Evolutionary conservation across 2,797 vertebrate species (phyloP).

Genomic region (Falco rusticolus): DNA sequence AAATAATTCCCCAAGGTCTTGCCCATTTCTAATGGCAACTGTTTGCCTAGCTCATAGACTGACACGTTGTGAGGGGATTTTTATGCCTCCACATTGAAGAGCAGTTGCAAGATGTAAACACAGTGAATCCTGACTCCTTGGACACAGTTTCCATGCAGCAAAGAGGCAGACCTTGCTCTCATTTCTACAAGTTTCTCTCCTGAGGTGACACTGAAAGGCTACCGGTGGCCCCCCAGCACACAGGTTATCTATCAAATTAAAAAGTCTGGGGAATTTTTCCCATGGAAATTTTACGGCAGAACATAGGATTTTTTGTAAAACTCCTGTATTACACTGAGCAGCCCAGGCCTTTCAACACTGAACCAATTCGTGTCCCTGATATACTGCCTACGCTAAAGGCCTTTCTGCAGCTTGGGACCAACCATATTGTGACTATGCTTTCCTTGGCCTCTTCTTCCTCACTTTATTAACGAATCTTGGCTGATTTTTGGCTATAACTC

Average conservation of each 20-base stretch:
- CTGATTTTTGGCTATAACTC: neutral
- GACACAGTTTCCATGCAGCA: neutral
- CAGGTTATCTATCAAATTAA: neutral
- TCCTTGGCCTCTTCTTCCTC: neutral
- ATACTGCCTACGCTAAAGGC: neutral
- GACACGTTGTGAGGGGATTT: neutral
- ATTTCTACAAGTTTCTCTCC: neutral
- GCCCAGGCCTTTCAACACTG: neutral
- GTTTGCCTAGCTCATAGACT: neutral
- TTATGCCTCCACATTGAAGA: neutral
- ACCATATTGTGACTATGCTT: neutral
- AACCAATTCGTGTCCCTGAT: neutral
- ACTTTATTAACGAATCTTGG: neutral
- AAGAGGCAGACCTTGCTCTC: neutral
- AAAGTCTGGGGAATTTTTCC: neutral
- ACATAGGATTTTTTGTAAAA: neutral
- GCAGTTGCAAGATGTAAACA: neutral
- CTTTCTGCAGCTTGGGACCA: neutral
- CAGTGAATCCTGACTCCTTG: neutral
- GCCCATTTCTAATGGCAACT: neutral
- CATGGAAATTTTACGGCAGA: neutral
- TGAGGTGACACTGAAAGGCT: neutral
- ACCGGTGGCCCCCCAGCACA: neutral
- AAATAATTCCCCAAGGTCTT: neutral
- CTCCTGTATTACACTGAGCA: neutral